These are phyloP conservation scores for Leucophenga montana DNA, from an alignment of 2,888 invertebrate species.

Conservation along the genomic window DNA sequence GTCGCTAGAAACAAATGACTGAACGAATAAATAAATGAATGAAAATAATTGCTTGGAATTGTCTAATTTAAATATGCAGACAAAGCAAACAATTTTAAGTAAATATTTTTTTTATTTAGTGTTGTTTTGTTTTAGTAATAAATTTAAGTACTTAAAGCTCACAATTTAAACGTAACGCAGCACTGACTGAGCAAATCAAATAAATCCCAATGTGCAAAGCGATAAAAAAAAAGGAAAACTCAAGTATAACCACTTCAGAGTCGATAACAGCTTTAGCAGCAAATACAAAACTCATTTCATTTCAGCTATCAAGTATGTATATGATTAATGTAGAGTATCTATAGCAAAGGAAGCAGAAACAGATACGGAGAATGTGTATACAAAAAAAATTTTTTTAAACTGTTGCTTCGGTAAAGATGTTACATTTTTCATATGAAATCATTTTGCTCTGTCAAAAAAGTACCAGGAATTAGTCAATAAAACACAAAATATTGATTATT, in stretches of 20 bases:
- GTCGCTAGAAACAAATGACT: slow-evolving; percentile 12
- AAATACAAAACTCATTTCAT: slow-evolving; percentile 23
- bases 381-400: no score
- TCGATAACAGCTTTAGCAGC: slow-evolving; percentile 19
- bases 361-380: not conserved
- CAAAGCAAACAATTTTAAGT: slow-evolving; percentile 3
- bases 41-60: slow-evolving; percentile 10
- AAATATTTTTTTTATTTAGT: no score
- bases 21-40: slow-evolving; percentile 10
- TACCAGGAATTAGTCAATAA: no score
- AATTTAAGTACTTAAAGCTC: not conserved
- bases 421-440: no score
- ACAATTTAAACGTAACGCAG: not conserved
- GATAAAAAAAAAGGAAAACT: not conserved
- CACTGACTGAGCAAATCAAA: not conserved
- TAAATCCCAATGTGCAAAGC: not conserved
- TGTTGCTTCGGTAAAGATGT: no score
- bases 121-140: not conserved
- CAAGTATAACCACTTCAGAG: slow-evolving; percentile 26
- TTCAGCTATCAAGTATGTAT: not conserved
- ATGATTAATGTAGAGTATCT: not conserved
- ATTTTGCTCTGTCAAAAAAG: no score
- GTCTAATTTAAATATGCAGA: not conserved
- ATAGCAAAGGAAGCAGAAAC: not conserved
- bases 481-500: no score